phyloP scores from a whole-genome alignment of 2,888 invertebrate genomes.

The Epirrhoe alternata region DNA sequence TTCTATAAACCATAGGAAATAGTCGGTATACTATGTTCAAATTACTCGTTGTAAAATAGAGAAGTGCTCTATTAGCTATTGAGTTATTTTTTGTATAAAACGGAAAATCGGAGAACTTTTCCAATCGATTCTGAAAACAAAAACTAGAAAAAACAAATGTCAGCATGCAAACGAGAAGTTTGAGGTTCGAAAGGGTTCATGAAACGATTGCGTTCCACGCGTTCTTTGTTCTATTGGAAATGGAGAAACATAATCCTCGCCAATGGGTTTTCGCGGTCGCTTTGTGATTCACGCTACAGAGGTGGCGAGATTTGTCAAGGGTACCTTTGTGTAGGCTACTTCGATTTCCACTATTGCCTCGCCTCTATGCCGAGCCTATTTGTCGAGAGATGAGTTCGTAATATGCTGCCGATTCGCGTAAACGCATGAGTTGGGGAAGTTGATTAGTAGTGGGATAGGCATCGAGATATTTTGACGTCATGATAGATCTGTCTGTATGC shows the following conservation, averaged over 20 bases:
- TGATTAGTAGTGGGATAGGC: too few relatives aligned
- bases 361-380: constrained; percentile 3
- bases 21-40: too few relatives aligned
- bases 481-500: too few relatives aligned
- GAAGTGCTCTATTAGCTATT: too few relatives aligned
- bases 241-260: constrained; percentile 52
- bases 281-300: constrained; percentile 45
- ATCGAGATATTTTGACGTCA: too few relatives aligned
- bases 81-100: not conserved
- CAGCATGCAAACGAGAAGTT: constrained; percentile 8
- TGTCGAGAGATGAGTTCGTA: constrained; percentile 5
- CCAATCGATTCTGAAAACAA: not conserved
- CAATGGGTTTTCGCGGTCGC: constrained; percentile 44
- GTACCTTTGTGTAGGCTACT: constrained; percentile 17
- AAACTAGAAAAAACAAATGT: constrained; percentile 2
- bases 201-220: constrained; percentile 18
- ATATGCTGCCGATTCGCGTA: not conserved
- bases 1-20: too few relatives aligned
- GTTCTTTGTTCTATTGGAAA: constrained; percentile 55
- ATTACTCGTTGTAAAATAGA: too few relatives aligned
- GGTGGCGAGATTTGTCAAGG: constrained; percentile 21
- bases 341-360: constrained; percentile 9
- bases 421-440: too few relatives aligned
- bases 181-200: constrained; percentile 17
- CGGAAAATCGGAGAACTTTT: not conserved